A percentile compares a stretch with the other conserved stretches of the same genome.
Conservation (phyloP, 2,797 vertebrate genomes). For the Gadopsis marmoratus region DNA sequence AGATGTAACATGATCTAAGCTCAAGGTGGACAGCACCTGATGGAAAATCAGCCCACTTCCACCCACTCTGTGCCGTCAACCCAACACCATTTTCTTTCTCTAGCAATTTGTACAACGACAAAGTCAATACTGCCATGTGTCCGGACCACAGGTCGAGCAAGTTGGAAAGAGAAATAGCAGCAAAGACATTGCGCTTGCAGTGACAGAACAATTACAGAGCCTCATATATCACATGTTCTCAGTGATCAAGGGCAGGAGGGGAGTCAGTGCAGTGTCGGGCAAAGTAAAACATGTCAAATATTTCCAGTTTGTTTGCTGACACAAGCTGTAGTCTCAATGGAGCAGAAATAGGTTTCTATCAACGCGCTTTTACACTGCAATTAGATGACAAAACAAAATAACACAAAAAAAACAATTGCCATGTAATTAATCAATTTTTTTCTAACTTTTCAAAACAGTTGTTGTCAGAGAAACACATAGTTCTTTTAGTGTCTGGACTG, state of each 20-base stretch:
- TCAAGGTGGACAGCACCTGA: slow-evolving; percentile 5
- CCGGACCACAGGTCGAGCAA: slow-evolving; percentile 30
- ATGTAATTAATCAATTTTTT: not conserved
- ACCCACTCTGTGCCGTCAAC: slow-evolving; percentile 34
- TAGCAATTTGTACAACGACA: slow-evolving; percentile 55
- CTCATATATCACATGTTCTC: slow-evolving; percentile 55
- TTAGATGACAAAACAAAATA: not conserved
- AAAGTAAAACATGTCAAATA: slow-evolving; percentile 33
- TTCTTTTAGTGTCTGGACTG: not conserved
- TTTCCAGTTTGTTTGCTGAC: slow-evolving; percentile 35
- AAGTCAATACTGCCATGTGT: slow-evolving; percentile 54
- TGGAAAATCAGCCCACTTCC: slow-evolving; percentile 42
- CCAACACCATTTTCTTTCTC: slow-evolving; percentile 48
- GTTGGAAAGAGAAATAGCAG: slow-evolving; percentile 57
- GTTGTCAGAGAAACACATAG: not conserved
- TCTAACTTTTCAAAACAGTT: not conserved
- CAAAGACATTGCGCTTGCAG: slow-evolving; percentile 37
- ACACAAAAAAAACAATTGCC: not conserved
- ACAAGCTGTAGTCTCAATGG: slow-evolving; percentile 9
- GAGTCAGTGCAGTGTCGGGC: slow-evolving; percentile 16
- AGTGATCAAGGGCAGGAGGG: slow-evolving; percentile 27
- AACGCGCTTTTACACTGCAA: slow-evolving; percentile 13
- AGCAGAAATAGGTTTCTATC: slow-evolving; percentile 17
- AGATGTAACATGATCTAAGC: slow-evolving; percentile 27
- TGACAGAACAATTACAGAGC: slow-evolving; percentile 75